Evolutionary conservation across 2,113 vertebrate genomes (phyloP), one percentile per base, ranked within the genome.

Genomic region (Alligator mississippiensis): DNA sequence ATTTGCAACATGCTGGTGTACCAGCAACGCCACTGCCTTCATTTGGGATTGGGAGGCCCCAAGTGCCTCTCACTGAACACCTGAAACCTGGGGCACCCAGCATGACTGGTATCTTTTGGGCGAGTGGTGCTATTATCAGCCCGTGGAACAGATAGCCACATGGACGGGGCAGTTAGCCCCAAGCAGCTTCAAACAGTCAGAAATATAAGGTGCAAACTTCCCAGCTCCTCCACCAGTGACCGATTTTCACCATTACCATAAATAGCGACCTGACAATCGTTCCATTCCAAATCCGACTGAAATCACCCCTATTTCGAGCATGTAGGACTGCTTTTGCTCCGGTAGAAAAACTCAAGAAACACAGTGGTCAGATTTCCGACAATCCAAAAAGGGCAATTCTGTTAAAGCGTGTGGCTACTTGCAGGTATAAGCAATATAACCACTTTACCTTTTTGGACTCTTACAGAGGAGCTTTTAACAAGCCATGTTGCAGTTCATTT

Each of bases 281-380:
- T 18, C 18, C 19, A 11, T 9, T 47, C 62, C 54, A 87, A 80
- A 77, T 63, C 80, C 58, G 47, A 47, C 62, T 14, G 4, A 80
- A 85, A 82, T 30, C 91, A 77, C 9, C 72, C 77, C 55, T 89
- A n/a, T 93, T 85, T 85, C 77, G 62, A 80, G 18, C 78, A 89
- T 63, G 82, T 80, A 68, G n/a, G 4, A 74, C 34, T 9, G 3
- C 59, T 47, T 27, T 82, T 76, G 82, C 6, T 18, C 28, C 11
- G 80, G 38, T 47, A 94, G 78, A 28, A 3, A 10, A 62, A 79
- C 81, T 55, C 58, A 80, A 28, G 4, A 8, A 62, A 76, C 78
- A 62, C 58, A 60, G 1, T 3, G 54, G 78, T 64, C 38, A 72
- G 57, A 80, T 34, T 61, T 85, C 18, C 57, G 68, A 88, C 5